Evolutionary conservation across 2,888 invertebrate species (phyloP).

Genomic region (Embidobia sp.): DNA sequence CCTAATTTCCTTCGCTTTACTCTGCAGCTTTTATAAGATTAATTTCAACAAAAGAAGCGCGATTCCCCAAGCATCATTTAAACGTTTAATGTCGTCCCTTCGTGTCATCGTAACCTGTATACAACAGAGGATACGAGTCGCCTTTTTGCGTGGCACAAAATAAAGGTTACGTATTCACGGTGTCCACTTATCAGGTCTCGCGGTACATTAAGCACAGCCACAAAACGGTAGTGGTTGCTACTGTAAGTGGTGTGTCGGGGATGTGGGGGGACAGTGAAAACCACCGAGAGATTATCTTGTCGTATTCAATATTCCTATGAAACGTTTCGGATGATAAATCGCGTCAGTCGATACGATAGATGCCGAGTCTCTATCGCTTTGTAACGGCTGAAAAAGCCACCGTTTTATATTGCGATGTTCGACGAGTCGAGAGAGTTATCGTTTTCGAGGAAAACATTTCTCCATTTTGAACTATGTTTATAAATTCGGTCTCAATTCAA

Average conservation of each 20-base stretch:
- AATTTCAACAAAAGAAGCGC: too few species aligned
- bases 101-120: slow-evolving; percentile 29
- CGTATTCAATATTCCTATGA: slow-evolving; percentile 82
- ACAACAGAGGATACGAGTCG: slow-evolving; percentile 48
- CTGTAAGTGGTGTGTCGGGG: slow-evolving; percentile 55
- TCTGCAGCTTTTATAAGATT: too few species aligned
- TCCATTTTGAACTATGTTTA: not conserved
- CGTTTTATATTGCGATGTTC: slow-evolving; percentile 39
- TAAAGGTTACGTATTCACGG: slow-evolving; percentile 75
- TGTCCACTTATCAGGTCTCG: slow-evolving; percentile 79
- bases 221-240: slow-evolving; percentile 66
- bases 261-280: slow-evolving; percentile 58
- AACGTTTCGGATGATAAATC: slow-evolving; percentile 81
- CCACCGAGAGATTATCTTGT: slow-evolving; percentile 81
- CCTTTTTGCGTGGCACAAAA: slow-evolving; percentile 70
- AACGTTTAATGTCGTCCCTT: slow-evolving; percentile 38
- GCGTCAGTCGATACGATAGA: slow-evolving; percentile 68
- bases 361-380: slow-evolving; percentile 53
- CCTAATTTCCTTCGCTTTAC: too few species aligned
- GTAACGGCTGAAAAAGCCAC: slow-evolving; percentile 37
- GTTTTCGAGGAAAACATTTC: slow-evolving; percentile 1
- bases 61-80: too few species aligned
- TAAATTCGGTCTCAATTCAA: not conserved
- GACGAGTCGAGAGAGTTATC: slow-evolving; percentile 41
- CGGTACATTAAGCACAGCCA: slow-evolving; percentile 81